Base-by-base conservation (phyloP, 2,888 invertebrate genomes). In the Malacosoma neustria region DNA sequence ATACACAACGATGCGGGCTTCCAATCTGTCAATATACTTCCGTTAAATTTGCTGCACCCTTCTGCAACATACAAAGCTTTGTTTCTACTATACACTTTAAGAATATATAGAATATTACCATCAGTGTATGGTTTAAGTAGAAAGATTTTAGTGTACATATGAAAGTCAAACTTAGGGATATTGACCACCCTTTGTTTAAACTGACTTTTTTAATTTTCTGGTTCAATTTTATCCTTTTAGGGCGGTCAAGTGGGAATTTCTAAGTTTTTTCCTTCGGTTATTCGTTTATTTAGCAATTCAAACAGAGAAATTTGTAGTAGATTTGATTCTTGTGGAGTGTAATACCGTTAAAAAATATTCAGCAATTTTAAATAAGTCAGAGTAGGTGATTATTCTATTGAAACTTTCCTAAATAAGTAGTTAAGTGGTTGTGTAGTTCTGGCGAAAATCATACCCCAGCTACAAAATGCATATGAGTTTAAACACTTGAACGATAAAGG, bases 181-280 rank as follows among this genome's bases (percentile, higher is more conserved):
- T 56, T 54, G 57, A 46, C 45, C 50, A 35, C 46, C 68, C 56
- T 61, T 58, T 70, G 65, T 71, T 71, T 71, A 63, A 55, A 54
- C 60, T 51, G 70, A 72, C 59, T 72, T 71, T 73, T 72, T 73
- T 70, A 71, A 73, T 73, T 66, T 72, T 67, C 67, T 64, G 64
- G 51, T 49, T 57, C 54, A 69, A 62, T 62, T 57, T 54, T 59
- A 60, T 64, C 55, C 57, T 55, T 59, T 55, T 54, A 52, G 59
- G 54, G 55, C 58, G 63, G 66, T 71, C 64, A 67, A 66, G 61
- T 46, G 49, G 47, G 53, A 52, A 35, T 51, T 70, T 67, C 56
- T 53, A 61, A 63, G 5, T 9, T 22, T 22, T 5, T 22, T 22
- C 22, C 22, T 6, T 22, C 22, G 6, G 5, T 22, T 22, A 22